Percentiles rank a stretch among this genome's conserved stretches.
These are phyloP conservation scores for Cathartes aura DNA, from an alignment of 2,113 vertebrate genomes.

Conservation along the genomic window DNA sequence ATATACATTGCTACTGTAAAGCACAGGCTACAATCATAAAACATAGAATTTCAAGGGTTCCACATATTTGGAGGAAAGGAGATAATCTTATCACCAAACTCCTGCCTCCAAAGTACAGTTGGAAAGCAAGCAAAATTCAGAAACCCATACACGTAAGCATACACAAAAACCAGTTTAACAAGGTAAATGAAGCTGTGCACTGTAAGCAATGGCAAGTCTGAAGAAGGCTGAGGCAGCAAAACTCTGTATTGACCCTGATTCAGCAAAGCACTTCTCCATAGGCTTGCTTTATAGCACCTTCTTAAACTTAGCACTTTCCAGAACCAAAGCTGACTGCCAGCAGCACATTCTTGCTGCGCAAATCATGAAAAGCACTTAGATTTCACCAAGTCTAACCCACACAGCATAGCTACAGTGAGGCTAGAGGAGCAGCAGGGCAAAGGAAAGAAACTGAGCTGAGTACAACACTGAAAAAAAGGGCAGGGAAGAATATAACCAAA, in stretches of 20 bases:
- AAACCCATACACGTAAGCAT: background rate
- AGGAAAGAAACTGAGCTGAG: background rate
- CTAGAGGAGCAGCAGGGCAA: background rate
- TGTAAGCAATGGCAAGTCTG: background rate
- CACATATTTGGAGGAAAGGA: background rate
- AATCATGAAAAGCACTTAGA: background rate
- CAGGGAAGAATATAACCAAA: background rate
- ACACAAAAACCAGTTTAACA: background rate
- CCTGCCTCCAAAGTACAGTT: background rate
- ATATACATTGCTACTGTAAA: fast-evolving
- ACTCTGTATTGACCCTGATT: background rate
- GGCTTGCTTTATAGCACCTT: background rate
- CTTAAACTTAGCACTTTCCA: background rate
- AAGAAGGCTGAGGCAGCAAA: constrained; percentile 8
- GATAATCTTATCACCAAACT: background rate
- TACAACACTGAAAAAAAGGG: background rate
- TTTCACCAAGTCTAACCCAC: background rate
- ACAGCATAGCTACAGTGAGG: background rate
- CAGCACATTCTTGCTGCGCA: background rate
- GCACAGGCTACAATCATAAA: background rate
- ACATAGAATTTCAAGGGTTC: background rate
- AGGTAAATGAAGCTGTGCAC: background rate
- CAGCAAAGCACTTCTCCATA: background rate
- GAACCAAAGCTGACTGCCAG: background rate
- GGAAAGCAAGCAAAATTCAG: background rate